phyloP scores from a whole-genome alignment of 2,797 vertebrate genomes.

The Hipposideros larvatus region DNA sequence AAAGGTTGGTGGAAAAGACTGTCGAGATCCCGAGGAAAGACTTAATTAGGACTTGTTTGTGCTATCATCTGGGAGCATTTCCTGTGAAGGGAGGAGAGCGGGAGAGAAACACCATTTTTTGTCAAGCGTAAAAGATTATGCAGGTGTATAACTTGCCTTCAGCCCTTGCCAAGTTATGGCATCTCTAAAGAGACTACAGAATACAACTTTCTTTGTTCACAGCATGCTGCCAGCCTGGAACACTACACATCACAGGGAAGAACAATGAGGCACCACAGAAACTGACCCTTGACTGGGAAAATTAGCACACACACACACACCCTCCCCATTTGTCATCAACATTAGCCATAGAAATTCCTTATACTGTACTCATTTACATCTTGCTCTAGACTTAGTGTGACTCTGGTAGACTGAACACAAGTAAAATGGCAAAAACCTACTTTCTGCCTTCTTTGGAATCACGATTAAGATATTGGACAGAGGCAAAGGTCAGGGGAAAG shows the following conservation, averaged over 20 bases:
- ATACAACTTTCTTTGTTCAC: constrained; percentile 37
- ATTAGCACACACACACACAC: background rate
- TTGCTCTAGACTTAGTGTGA: background rate
- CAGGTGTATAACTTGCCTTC: constrained; percentile 33
- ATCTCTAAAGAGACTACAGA: background rate
- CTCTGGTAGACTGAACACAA: background rate
- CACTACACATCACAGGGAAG: background rate
- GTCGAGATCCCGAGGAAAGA: background rate
- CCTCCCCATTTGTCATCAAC: background rate
- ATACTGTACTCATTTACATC: background rate
- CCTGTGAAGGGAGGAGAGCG: background rate
- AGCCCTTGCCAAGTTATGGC: constrained; percentile 64
- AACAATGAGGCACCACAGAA: background rate
- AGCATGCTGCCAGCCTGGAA: constrained; percentile 54
- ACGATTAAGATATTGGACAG: background rate
- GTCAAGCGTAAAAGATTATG: constrained; percentile 46
- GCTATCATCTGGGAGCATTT: constrained; percentile 40
- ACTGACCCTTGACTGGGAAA: background rate
- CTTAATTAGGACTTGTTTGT: constrained; percentile 65
- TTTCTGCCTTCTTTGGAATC: background rate
- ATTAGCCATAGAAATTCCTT: background rate
- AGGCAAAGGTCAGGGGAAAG: background rate
- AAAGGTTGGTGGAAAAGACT: constrained; percentile 8
- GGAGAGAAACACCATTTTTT: background rate
- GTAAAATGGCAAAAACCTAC: background rate